Evolutionary conservation across 2,797 vertebrate species (phyloP).

Genomic region (Sebastolobus alascanus): DNA sequence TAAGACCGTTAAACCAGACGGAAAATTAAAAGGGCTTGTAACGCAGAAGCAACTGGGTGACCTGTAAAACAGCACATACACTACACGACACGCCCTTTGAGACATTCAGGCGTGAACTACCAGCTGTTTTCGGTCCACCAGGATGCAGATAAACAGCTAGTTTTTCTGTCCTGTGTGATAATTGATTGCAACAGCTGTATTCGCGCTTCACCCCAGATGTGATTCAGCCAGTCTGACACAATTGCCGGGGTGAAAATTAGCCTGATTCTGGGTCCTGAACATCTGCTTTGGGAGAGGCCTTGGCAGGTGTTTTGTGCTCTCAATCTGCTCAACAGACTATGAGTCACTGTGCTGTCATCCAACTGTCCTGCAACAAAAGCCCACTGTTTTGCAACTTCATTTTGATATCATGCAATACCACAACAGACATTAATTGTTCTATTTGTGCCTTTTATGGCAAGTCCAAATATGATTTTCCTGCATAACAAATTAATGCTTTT

Average conservation of each 20-base stretch:
- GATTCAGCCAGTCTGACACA: slow-evolving; percentile 5
- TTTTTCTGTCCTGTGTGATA: slow-evolving; percentile 12
- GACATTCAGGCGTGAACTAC: background rate
- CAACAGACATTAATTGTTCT: background rate
- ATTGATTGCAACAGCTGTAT: slow-evolving; percentile 36
- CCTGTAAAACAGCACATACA: background rate
- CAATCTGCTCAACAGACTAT: slow-evolving; percentile 15
- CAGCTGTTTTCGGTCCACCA: slow-evolving; percentile 9
- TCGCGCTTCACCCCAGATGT: slow-evolving; percentile 14
- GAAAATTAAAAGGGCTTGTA: slow-evolving; percentile 11
- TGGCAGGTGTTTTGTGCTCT: slow-evolving; percentile 18
- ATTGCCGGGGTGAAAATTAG: background rate
- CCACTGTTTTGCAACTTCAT: background rate
- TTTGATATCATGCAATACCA: background rate
- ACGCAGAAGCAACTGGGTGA: background rate
- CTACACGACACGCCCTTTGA: background rate
- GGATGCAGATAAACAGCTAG: background rate
- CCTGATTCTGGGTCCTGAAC: slow-evolving; percentile 6
- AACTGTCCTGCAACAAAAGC: slow-evolving; percentile 13
- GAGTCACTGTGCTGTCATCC: background rate
- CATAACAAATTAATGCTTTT: background rate
- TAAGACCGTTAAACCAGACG: slow-evolving; percentile 1
- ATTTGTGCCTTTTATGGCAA: background rate
- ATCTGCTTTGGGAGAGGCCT: slow-evolving; percentile 23
- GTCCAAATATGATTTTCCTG: background rate